Conservation (phyloP, 2,888 invertebrate species). For the Diadegma fenestrale region DNA sequence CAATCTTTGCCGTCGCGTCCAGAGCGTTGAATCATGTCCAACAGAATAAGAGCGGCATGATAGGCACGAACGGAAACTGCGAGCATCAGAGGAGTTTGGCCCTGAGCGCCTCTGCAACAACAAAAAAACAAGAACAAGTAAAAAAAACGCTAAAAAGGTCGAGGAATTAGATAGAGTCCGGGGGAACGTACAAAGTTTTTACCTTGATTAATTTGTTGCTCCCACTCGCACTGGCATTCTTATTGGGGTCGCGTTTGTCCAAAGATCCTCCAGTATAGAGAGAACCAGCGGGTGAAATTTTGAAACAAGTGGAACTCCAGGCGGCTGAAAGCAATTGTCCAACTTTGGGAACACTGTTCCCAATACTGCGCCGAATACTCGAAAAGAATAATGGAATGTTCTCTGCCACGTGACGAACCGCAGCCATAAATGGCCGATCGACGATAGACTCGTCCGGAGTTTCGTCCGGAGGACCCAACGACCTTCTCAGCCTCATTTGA, state of each 20-base stretch:
- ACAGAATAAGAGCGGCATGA: slow-evolving; percentile 94
- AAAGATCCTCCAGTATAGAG: too few species aligned
- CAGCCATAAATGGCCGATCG: slow-evolving; percentile 84
- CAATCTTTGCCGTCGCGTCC: slow-evolving; percentile 89
- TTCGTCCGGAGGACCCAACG: slow-evolving; percentile 66
- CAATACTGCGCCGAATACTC: slow-evolving; percentile 77
- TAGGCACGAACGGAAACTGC: too few species aligned
- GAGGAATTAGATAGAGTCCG: neutral
- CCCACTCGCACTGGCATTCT: too few species aligned
- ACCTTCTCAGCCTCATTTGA: slow-evolving; percentile 75
- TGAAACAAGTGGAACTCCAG: too few species aligned
- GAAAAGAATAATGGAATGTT: slow-evolving; percentile 80
- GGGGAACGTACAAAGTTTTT: slow-evolving; percentile 77
- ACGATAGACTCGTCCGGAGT: slow-evolving; percentile 78
- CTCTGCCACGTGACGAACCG: slow-evolving; percentile 78
- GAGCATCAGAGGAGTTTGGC: slow-evolving; percentile 99
- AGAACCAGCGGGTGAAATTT: too few species aligned
- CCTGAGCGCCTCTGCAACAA: slow-evolving; percentile 93
- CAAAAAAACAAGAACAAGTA: neutral
- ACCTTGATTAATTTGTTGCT: slow-evolving; percentile 87
- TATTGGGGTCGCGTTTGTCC: too few species aligned
- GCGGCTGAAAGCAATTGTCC: too few species aligned
- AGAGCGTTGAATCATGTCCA: slow-evolving; percentile 93
- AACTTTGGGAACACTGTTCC: too few species aligned
- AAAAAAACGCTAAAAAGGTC: neutral